Percentiles rank a stretch among this genome's conserved stretches.
phyloP scores from a whole-genome alignment of 2,113 vertebrate species.

The Archilochus colubris region DNA sequence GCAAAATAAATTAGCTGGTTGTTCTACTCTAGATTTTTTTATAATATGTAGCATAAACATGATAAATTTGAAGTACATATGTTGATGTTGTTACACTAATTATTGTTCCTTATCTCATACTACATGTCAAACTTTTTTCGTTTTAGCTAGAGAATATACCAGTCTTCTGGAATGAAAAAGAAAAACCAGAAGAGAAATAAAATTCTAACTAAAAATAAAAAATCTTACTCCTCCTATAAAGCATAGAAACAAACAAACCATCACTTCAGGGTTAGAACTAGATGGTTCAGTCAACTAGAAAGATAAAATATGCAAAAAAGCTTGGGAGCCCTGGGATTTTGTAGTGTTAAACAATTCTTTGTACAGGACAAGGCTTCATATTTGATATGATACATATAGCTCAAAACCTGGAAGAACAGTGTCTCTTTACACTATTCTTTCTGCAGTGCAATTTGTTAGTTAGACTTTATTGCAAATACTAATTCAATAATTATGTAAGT shows the following conservation, averaged over 20 bases:
- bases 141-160: background rate
- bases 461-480: background rate
- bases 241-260: background rate
- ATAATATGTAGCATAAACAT: background rate
- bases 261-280: background rate
- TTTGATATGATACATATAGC: background rate
- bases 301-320: background rate
- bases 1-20: background rate
- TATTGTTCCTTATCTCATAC: background rate
- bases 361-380: background rate
- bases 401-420: background rate
- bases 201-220: background rate
- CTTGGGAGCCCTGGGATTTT: background rate
- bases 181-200: background rate
- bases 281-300: background rate
- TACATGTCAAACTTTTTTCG: background rate
- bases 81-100: background rate
- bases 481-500: background rate
- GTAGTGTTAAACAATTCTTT: background rate
- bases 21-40: background rate
- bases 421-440: background rate
- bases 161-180: background rate
- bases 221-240: background rate
- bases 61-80: background rate
- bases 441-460: background rate